phyloP scores from a whole-genome alignment of 2,888 invertebrate genomes.

The Drosophila rubida region DNA sequence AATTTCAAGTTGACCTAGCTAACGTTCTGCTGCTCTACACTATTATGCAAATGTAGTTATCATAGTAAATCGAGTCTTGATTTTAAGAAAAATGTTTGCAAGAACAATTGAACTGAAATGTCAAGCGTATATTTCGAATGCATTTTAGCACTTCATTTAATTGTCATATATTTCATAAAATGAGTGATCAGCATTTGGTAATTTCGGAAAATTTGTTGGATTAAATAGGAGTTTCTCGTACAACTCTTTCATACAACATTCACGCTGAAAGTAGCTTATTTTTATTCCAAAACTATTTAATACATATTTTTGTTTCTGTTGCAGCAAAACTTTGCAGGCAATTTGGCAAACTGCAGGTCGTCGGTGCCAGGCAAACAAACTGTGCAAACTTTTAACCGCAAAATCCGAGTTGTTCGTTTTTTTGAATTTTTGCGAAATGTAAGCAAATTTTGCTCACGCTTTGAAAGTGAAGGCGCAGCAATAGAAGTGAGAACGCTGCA shows the following conservation, averaged over 20 bases:
- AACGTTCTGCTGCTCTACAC: not conserved
- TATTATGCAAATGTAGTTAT: not conserved
- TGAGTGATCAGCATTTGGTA: no score
- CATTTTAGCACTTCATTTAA: no score
- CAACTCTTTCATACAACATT: not conserved
- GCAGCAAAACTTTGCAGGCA: conserved; percentile 13
- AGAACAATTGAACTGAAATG: no score
- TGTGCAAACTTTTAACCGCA: conserved; percentile 47
- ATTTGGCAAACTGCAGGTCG: conserved; percentile 40
- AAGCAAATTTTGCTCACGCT: conserved; percentile 59
- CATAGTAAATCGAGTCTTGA: not conserved
- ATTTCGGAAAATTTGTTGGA: no score
- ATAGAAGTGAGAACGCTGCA: not conserved
- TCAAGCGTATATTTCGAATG: no score
- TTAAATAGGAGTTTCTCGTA: not conserved
- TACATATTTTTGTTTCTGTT: conserved; percentile 6
- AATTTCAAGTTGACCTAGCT: not conserved
- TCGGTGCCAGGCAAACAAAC: conserved; percentile 42
- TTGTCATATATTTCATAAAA: no score
- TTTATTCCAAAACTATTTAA: conserved; percentile 3
- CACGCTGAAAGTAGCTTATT: conserved; percentile 2
- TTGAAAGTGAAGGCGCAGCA: not conserved
- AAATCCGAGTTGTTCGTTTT: conserved; percentile 5
- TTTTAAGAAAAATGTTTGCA: no score
- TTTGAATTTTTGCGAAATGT: conserved; percentile 57